Evolutionary conservation across 1,140 invertebrate genomes (phyloP).

Genomic region (Myzus persicae): DNA sequence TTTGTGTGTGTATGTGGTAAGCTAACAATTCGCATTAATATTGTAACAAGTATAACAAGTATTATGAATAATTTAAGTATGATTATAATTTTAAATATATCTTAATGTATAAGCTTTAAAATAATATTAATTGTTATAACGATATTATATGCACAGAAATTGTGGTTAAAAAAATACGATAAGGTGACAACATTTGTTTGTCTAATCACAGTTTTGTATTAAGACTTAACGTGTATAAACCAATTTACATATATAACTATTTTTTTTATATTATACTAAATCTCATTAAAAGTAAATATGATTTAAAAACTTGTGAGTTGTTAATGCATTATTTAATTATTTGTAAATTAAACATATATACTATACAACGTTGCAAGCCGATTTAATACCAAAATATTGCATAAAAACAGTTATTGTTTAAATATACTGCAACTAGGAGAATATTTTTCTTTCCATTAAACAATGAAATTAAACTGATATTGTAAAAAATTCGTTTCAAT

Average conservation of each 20-base stretch:
- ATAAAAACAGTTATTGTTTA: background rate
- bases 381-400: background rate
- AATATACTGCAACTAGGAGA: background rate
- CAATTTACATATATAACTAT: background rate
- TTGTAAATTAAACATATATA: background rate
- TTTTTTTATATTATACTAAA: background rate
- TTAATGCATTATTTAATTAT: background rate
- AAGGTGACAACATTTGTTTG: background rate
- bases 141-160: background rate
- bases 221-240: background rate
- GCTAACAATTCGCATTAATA: background rate
- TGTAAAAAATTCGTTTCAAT: background rate
- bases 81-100: background rate
- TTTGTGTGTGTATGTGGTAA: background rate
- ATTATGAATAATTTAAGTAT: slow-evolving; percentile 22
- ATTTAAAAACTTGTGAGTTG: background rate
- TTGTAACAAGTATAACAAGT: slow-evolving; percentile 28
- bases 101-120: background rate
- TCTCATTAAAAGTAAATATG: slow-evolving; percentile 8
- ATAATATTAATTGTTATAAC: background rate
- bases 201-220: slow-evolving; percentile 9
- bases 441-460: background rate
- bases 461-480: background rate
- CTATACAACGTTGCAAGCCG: background rate
- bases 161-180: background rate